phyloP scores from a whole-genome alignment of 2,888 invertebrate species.

The Hecatera dysodea region DNA sequence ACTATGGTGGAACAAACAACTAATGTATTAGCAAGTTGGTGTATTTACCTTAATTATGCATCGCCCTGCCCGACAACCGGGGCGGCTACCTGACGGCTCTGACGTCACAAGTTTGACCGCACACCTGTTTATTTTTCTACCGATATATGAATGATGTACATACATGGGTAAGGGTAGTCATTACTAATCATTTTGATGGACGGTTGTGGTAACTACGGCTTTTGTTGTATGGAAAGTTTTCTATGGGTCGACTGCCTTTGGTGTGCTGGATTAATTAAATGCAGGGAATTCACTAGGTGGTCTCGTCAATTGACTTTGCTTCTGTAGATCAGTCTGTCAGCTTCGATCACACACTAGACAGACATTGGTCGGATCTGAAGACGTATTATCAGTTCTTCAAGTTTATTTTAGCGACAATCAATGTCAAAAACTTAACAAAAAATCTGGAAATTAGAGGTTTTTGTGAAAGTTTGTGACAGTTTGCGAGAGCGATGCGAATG shows the following conservation, averaged over 20 bases:
- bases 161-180: too few relatives aligned
- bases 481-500: too few relatives aligned
- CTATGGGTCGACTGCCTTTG: too few relatives aligned
- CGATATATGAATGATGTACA: neutral
- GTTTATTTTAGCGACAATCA: too few relatives aligned
- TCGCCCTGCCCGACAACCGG: slow-evolving; percentile 23
- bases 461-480: too few relatives aligned
- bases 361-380: too few relatives aligned
- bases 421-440: too few relatives aligned
- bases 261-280: neutral
- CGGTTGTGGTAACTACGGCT: too few relatives aligned
- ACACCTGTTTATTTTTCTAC: slow-evolving; percentile 1
- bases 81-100: slow-evolving; percentile 23
- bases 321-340: neutral
- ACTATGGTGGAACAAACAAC: slow-evolving; percentile 59
- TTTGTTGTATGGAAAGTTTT: too few relatives aligned
- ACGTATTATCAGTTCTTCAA: too few relatives aligned
- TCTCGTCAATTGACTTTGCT: neutral
- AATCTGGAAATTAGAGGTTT: too few relatives aligned
- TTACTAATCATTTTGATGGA: too few relatives aligned
- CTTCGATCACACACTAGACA: neutral
- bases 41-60: slow-evolving; percentile 68
- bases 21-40: slow-evolving; percentile 61
- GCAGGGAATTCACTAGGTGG: neutral
- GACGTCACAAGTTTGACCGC: slow-evolving; percentile 47